These are phyloP conservation scores for Drosophila kokeensis DNA, from an alignment of 2,888 invertebrate species.

Conservation along the genomic window DNA sequence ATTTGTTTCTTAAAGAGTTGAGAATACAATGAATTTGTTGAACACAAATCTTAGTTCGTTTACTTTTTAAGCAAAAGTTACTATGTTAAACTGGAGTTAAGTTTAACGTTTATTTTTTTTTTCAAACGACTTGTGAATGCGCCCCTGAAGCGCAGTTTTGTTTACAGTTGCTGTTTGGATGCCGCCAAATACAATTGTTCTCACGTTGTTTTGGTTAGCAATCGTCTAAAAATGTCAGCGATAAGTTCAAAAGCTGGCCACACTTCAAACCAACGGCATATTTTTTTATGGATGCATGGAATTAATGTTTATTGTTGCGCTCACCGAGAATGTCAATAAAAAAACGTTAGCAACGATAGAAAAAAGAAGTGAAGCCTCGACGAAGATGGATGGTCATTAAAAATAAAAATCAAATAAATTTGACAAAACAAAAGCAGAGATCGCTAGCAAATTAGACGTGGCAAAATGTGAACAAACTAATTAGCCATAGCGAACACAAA, in stretches of 20 bases:
- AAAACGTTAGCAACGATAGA: conserved; percentile 8
- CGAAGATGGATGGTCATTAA: conserved; percentile 39
- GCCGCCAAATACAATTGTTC: conserved; percentile 39
- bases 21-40: not conserved
- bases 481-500: conserved; percentile 49
- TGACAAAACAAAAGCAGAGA: conserved; percentile 41
- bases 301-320: conserved; percentile 4
- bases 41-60: not conserved
- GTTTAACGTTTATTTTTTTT: not conserved
- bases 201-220: conserved; percentile 36
- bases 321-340: conserved; percentile 36
- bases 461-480: conserved; percentile 65
- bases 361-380: conserved; percentile 12
- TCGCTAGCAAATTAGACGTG: conserved; percentile 50
- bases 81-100: not conserved
- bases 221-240: conserved; percentile 62
- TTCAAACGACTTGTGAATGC: conserved; percentile 22
- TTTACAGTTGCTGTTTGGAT: conserved; percentile 48
- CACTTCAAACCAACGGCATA: conserved; percentile 57
- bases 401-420: conserved; percentile 53
- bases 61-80: not conserved
- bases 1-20: not conserved
- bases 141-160: conserved; percentile 26
- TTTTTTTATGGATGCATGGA: conserved; percentile 40
- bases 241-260: conserved; percentile 58